Evolutionary conservation across 2,113 vertebrate species (phyloP), one percentile per base, ranked within the genome.

Genomic region (Coreoperca whiteheadi): DNA sequence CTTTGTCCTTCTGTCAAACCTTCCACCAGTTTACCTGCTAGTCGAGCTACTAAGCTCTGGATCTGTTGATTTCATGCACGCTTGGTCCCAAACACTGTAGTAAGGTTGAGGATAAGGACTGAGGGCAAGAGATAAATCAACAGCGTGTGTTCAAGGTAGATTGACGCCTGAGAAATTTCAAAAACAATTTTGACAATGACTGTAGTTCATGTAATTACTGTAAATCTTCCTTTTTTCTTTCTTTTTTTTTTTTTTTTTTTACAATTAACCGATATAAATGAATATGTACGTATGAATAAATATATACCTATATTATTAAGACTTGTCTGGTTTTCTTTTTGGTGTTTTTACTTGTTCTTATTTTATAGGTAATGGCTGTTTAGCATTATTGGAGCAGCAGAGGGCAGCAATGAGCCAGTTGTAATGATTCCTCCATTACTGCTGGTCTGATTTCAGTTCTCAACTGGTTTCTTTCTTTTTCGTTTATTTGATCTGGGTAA

Each of bases 261-360:
- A 95, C 83, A 94, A 93, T 96, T 95, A 95, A 95, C 94, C 81
- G 88, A 91, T 95, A 94, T 94, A 94, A 95, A 95, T 95, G 89
- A 95, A 94, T 91, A 95, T 93, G 94, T 94, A 94, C 84, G 91
- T 95, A 96, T 94, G 92, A 95, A 95, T 96, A 96, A 96, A 95
- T 95, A 95, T 96, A 96, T 96, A 95, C 94, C 93, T 96, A 95
- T 95, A 96, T 96, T 96, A 95, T 96, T 96, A 95, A 95, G 78
- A 89, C 71, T 67, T 77, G 91, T 86, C 64, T 90, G 67, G 25
- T 82, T 89, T 74, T 82, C 65, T 74, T 63, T 59, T 18, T 51
- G 54, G 11, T 77, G 66, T 37, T 74, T n/a, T 48, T 46, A 16
- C 67, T 53, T 48, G 59, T 30, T 54, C 34, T 46, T 8, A 4